Evolutionary conservation across 2,888 invertebrate species (phyloP).

Genomic region (Spatulosminthurus flaviceps): DNA sequence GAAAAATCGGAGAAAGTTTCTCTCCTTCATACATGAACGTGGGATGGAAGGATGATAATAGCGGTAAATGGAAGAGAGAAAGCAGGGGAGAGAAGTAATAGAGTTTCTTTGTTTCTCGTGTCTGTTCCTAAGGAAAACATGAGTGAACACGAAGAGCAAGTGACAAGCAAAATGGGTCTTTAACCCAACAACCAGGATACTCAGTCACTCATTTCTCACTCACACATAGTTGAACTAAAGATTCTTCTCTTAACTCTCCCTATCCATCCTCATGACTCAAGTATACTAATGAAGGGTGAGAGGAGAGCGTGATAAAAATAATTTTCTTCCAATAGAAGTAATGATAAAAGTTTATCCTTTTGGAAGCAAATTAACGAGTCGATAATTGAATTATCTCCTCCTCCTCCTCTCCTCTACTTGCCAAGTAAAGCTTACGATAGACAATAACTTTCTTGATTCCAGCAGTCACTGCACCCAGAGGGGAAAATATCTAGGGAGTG

Average conservation of each 20-base stretch:
- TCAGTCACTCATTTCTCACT: conserved; percentile 28
- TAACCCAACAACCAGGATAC: conserved; percentile 24
- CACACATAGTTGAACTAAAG: background rate
- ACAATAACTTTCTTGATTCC: conserved; percentile 50
- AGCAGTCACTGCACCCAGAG: conserved; percentile 26
- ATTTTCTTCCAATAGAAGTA: conserved; percentile 50
- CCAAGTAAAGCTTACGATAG: conserved; percentile 27
- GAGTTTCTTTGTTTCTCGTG: conserved; percentile 20
- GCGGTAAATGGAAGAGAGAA: conserved; percentile 13
- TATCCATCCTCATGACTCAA: conserved; percentile 8
- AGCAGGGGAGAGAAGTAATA: conserved; percentile 22
- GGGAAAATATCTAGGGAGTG: conserved; percentile 30
- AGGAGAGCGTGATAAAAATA: conserved; percentile 47
- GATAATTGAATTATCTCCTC: conserved; percentile 53
- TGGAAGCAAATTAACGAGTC: conserved; percentile 55
- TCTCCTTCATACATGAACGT: background rate
- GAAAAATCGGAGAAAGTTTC: background rate
- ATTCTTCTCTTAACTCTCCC: conserved; percentile 1
- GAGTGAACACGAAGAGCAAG: conserved; percentile 37
- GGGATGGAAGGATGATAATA: background rate
- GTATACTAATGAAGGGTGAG: conserved; percentile 34
- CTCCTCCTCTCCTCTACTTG: background rate
- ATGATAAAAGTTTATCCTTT: conserved; percentile 54
- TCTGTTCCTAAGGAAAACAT: conserved; percentile 20
- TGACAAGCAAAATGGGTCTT: conserved; percentile 43